Evolutionary conservation across 2,888 invertebrate genomes (phyloP).

Genomic region (Tryphoninae sp.): DNA sequence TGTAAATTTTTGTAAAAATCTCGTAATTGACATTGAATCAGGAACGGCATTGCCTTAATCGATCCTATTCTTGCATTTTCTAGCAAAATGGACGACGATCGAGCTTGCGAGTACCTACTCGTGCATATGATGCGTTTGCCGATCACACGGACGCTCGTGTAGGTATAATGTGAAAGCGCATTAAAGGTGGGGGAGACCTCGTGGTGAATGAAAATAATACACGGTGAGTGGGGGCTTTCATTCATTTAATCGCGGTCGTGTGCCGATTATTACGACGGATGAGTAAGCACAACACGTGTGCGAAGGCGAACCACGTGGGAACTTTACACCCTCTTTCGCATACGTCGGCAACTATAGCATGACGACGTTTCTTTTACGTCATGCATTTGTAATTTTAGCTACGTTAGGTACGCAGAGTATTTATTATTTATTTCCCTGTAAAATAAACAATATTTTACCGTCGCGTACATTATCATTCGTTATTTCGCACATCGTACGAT

Average conservation of each 20-base stretch:
- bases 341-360: background rate
- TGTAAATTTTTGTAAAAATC: too few species aligned
- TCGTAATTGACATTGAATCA: too few species aligned
- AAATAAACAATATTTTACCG: too few species aligned
- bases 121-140: slow-evolving; percentile 41
- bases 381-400: too few species aligned
- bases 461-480: too few species aligned
- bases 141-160: slow-evolving; percentile 5
- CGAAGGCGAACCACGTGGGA: slow-evolving; percentile 46
- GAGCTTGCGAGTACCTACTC: slow-evolving; percentile 44
- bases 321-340: slow-evolving; percentile 38
- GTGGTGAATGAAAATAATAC: slow-evolving; percentile 43
- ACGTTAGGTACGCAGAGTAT: too few species aligned
- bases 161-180: slow-evolving; percentile 39
- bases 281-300: slow-evolving; percentile 59
- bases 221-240: slow-evolving; percentile 51
- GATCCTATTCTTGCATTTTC: slow-evolving; percentile 12
- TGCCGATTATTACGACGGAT: slow-evolving; percentile 62
- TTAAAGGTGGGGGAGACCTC: slow-evolving; percentile 32
- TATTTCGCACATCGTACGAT: too few species aligned
- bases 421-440: too few species aligned
- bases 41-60: too few species aligned
- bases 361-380: too few species aligned
- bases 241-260: slow-evolving; percentile 62
- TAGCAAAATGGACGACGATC: slow-evolving; percentile 13